Base-by-base conservation (phyloP, 2,888 invertebrate species). In the Apamea monoglypha region DNA sequence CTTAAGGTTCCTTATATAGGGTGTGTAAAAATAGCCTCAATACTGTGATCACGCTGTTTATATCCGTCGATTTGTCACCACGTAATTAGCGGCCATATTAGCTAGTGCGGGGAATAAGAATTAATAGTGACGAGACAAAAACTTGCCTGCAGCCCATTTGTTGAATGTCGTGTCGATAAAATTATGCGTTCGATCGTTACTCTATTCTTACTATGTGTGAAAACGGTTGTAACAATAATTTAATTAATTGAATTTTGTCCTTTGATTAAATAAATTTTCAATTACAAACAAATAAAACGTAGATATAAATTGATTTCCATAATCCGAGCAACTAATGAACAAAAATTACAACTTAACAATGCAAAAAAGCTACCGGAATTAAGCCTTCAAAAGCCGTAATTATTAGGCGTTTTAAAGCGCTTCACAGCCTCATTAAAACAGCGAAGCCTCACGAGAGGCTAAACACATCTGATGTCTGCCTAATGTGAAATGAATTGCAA, bases 401-500 rank as follows among this genome's bases (percentile, higher is more conserved):
- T 82, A 86, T 56, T 64, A 69, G 72, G 53, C 59, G 44, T 44
- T 80, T 74, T 74, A 74, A 71, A 63, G 12, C 61, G 29, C 50
- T 50, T 69, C 10, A n/a, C 21, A 32, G 61, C 47, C 25, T 74
- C 72, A 80, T 87, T 87, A 71, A 76, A 66, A 69, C 59, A 53
- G 50, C 63, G 14, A 59, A 66, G 74, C 36, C 29, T 61, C 61
- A 47, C 74, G 25, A 67, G 53, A 78, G 36, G 68, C 72, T 80
- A 83, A 81, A 78, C 76, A 88, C 79, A 56, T 83, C 78, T 83
- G 76, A 82, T 83, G 78, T 84, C 47, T 50, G 32, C 70, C 74
- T 86, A 85, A 85, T 86, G 83, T 76, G 70, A 87, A 83, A 82
- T 87, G 82, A 88, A 85, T 88, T 84, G 83, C 80, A 21, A 72